phyloP scores from a whole-genome alignment of 1,140 invertebrate genomes.

The Pachypeltis micranthus region DNA sequence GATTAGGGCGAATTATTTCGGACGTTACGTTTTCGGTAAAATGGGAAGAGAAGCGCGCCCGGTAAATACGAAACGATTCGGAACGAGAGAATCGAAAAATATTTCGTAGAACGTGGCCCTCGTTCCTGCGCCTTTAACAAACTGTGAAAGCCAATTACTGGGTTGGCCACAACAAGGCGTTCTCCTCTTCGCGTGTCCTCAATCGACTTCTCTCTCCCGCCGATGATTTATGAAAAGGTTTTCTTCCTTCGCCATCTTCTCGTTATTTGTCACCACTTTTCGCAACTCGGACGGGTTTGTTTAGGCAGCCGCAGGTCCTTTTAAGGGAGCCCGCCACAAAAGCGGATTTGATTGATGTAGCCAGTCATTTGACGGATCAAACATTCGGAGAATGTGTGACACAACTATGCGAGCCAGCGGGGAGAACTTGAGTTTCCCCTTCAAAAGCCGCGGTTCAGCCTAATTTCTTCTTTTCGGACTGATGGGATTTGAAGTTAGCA shows the following conservation, averaged over 20 bases:
- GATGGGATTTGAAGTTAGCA: too few species aligned
- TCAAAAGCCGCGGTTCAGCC: too few species aligned
- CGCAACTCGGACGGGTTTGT: not conserved
- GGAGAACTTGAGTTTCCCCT: too few species aligned
- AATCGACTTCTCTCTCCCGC: not conserved
- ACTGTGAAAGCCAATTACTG: not conserved
- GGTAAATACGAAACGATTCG: too few species aligned
- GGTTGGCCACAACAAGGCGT: not conserved
- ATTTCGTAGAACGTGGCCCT: too few species aligned
- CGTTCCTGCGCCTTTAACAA: not conserved
- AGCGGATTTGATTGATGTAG: constrained; percentile 6
- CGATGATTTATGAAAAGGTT: not conserved
- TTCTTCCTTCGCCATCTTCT: not conserved
- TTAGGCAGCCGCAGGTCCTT: not conserved
- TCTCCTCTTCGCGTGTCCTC: not conserved
- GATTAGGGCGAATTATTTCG: too few species aligned
- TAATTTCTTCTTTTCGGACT: too few species aligned
- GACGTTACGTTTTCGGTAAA: too few species aligned
- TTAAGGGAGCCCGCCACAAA: not conserved
- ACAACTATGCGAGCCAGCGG: not conserved
- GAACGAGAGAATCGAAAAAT: too few species aligned
- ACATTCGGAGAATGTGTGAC: constrained; percentile 1
- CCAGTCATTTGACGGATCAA: constrained; percentile 3
- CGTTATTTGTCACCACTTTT: not conserved
- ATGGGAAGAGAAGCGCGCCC: too few species aligned